Evolutionary conservation across 1,140 invertebrate genomes (phyloP).

Genomic region (Drosophila arizonae): DNA sequence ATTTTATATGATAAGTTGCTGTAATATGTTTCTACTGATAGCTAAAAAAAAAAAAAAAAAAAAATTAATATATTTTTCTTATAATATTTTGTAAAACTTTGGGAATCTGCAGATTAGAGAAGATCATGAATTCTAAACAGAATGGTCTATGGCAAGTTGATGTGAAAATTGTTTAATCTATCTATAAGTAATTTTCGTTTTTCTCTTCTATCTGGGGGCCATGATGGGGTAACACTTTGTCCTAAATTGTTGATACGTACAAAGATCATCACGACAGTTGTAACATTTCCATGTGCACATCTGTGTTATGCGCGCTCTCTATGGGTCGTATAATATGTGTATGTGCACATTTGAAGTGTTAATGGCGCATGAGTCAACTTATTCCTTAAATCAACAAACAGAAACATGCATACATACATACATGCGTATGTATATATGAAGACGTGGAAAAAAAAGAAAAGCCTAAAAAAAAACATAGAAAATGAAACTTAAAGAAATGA

Average conservation of each 20-base stretch:
- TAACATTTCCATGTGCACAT: conserved; percentile 47
- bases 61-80: too few relatives aligned
- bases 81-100: too few relatives aligned
- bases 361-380: conserved; percentile 75
- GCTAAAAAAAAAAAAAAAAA: too few relatives aligned
- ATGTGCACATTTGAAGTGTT: conserved; percentile 64
- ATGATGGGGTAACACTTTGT: neutral
- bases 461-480: conserved; percentile 1
- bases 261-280: conserved; percentile 42
- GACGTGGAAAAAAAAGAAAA: neutral
- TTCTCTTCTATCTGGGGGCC: too few relatives aligned
- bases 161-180: too few relatives aligned
- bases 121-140: too few relatives aligned
- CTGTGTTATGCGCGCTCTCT: conserved; percentile 32
- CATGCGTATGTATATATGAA: conserved; percentile 13
- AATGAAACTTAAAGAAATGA: conserved; percentile 8
- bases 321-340: conserved; percentile 49
- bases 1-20: too few relatives aligned
- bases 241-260: conserved; percentile 20
- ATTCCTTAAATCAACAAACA: conserved; percentile 77
- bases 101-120: too few relatives aligned
- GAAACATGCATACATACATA: neutral
- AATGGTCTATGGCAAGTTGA: too few relatives aligned
- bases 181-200: too few relatives aligned
- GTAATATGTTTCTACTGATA: too few relatives aligned